Evolutionary conservation across 2,888 invertebrate genomes (phyloP).

Genomic region (Sylvicola cinctus): DNA sequence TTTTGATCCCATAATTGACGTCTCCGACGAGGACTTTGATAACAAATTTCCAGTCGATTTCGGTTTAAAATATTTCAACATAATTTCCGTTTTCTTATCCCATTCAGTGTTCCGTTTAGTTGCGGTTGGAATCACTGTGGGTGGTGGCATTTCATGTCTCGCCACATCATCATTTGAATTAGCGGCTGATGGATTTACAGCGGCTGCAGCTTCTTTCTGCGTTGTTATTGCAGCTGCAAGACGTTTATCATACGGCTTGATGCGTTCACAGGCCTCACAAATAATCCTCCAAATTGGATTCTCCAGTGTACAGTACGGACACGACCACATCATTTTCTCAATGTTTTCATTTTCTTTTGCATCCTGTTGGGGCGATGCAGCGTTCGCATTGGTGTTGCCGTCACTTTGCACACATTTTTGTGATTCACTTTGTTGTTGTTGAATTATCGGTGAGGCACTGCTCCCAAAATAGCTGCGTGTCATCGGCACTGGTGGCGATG

Average conservation of each 20-base stretch:
- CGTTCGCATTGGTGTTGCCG: background rate
- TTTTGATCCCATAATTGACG: constrained; percentile 5
- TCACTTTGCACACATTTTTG: constrained; percentile 1
- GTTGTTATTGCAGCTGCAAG: background rate
- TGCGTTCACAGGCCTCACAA: constrained; percentile 36
- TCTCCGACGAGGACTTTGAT: constrained; percentile 10
- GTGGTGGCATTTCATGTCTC: background rate
- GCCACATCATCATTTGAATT: background rate
- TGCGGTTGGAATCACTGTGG: background rate
- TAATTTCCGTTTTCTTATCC: constrained; percentile 12
- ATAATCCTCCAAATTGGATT: constrained; percentile 39
- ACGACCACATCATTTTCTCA: constrained; percentile 27
- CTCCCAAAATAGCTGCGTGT: no score
- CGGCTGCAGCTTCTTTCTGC: background rate
- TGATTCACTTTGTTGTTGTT: background rate
- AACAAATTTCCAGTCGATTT: constrained; percentile 5
- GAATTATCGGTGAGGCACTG: no score
- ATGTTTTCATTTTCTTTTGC: background rate
- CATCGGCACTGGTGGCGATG: background rate
- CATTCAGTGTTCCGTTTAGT: constrained; percentile 8
- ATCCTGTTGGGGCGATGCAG: background rate
- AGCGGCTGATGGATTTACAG: background rate
- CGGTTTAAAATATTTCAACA: constrained; percentile 13
- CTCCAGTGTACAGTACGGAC: constrained; percentile 35
- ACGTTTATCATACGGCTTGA: constrained; percentile 15